Evolutionary conservation across 2,113 vertebrate species (phyloP).

Genomic region (Panthera tigris): DNA sequence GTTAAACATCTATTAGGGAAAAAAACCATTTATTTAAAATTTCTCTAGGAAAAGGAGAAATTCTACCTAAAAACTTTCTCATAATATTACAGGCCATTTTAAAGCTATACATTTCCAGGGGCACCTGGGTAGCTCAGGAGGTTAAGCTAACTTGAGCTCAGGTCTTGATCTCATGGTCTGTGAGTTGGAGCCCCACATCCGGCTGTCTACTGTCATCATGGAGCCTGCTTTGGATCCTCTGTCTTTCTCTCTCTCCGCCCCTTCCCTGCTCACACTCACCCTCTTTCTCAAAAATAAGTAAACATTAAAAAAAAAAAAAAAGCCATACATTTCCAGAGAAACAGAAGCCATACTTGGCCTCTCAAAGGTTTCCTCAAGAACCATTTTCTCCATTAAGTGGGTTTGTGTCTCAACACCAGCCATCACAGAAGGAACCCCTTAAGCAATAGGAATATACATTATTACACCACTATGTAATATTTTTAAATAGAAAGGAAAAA

Average conservation of each 20-base stretch:
- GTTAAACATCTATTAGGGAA: background rate
- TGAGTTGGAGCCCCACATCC: too few relatives aligned
- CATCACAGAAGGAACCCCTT: background rate
- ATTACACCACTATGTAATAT: background rate
- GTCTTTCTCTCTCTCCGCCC: too few relatives aligned
- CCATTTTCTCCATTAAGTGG: background rate
- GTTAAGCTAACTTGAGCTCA: too few relatives aligned
- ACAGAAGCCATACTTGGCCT: background rate
- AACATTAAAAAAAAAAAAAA: background rate
- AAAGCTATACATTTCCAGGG: background rate
- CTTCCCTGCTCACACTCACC: too few relatives aligned
- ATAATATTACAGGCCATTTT: background rate
- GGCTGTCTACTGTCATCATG: too few relatives aligned
- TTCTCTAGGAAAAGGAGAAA: background rate
- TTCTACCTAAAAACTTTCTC: background rate
- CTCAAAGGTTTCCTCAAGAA: slow-evolving; percentile 13
- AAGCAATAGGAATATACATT: slow-evolving; percentile 14
- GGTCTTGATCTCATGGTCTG: too few relatives aligned
- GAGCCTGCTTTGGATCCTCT: too few relatives aligned
- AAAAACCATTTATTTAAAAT: background rate
- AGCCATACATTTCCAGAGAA: slow-evolving; percentile 16
- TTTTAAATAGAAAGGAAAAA: slow-evolving; percentile 12
- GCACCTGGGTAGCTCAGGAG: too few relatives aligned
- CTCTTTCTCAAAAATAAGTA: too few relatives aligned
- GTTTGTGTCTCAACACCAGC: background rate